Conservation (phyloP, 2,797 vertebrate genomes). For the Perodicticus potto region DNA sequence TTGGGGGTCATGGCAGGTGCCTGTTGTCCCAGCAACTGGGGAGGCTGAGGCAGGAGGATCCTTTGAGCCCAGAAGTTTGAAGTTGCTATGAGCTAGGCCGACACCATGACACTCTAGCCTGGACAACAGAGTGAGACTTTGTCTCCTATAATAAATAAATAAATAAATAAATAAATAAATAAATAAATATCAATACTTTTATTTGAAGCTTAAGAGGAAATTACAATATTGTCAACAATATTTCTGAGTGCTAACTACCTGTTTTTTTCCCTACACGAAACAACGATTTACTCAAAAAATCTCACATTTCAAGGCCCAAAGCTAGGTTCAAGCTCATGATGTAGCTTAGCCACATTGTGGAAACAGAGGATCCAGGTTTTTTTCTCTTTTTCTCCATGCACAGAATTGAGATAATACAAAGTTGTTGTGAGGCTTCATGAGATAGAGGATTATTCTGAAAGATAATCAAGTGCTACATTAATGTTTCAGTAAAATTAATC, state of each 20-base stretch:
- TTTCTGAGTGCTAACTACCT: background rate
- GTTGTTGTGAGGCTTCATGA: background rate
- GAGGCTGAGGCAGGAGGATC: too few species aligned
- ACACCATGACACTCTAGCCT: too few species aligned
- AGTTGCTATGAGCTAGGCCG: too few species aligned
- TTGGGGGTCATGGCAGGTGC: too few species aligned
- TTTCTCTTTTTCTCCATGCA: slow-evolving; percentile 16
- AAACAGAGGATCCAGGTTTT: background rate
- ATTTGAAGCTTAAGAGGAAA: slow-evolving; percentile 43
- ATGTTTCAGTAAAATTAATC: slow-evolving; percentile 1
- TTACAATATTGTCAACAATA: background rate
- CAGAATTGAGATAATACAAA: background rate
- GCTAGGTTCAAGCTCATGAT: background rate
- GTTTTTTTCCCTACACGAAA: background rate
- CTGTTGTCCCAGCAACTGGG: too few species aligned
- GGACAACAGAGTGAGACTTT: too few species aligned
- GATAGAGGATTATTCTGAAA: slow-evolving; percentile 47
- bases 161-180: too few species aligned
- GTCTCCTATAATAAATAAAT: too few species aligned
- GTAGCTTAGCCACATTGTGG: background rate
- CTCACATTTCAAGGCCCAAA: slow-evolving; percentile 41
- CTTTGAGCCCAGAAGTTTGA: too few species aligned
- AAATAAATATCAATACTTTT: background rate
- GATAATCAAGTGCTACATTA: background rate
- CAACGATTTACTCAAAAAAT: slow-evolving; percentile 1